A percentile compares a stretch with the other conserved stretches of the same genome.
Conservation (phyloP, 1,140 invertebrate genomes). For the Diploscapter pachys region DNA sequence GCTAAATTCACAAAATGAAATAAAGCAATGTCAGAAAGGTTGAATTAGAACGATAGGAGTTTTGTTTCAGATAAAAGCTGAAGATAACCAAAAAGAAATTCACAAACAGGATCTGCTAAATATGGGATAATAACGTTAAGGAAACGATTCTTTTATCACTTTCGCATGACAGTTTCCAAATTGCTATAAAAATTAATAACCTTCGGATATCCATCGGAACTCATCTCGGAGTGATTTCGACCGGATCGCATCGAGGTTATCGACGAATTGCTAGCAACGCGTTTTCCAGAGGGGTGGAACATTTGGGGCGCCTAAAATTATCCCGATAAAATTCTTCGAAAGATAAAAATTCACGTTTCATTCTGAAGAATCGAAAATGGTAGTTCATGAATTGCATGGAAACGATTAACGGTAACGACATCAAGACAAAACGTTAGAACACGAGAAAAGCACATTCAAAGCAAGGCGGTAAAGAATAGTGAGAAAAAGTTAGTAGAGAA, state of each 20-base stretch:
- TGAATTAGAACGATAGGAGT: not conserved
- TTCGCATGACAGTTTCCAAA: no score
- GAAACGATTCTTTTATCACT: no score
- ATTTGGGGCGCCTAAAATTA: slow-evolving; percentile 24
- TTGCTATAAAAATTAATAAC: not conserved
- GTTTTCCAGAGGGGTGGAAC: slow-evolving; percentile 10
- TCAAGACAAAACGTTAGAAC: slow-evolving; percentile 1
- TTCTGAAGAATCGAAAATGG: not conserved
- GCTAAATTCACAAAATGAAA: slow-evolving; percentile 11
- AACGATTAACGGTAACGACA: not conserved
- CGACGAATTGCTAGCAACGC: slow-evolving; percentile 19
- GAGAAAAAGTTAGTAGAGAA: no score
- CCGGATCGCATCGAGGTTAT: not conserved
- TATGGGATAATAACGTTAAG: no score
- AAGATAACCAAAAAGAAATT: not conserved
- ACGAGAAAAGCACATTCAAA: not conserved
- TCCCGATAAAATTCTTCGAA: not conserved
- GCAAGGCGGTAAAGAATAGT: no score
- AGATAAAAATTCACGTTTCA: not conserved
- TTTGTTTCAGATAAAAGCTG: not conserved
- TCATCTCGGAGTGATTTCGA: slow-evolving; percentile 5
- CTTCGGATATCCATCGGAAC: slow-evolving; percentile 11
- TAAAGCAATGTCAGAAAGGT: slow-evolving; percentile 7
- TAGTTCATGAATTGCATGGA: not conserved
- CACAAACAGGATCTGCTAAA: no score